A percentile compares a stretch with the other conserved stretches of the same genome.
Evolutionary conservation across 2,113 vertebrate species (phyloP).

Genomic region (Platysternon megacephalum): DNA sequence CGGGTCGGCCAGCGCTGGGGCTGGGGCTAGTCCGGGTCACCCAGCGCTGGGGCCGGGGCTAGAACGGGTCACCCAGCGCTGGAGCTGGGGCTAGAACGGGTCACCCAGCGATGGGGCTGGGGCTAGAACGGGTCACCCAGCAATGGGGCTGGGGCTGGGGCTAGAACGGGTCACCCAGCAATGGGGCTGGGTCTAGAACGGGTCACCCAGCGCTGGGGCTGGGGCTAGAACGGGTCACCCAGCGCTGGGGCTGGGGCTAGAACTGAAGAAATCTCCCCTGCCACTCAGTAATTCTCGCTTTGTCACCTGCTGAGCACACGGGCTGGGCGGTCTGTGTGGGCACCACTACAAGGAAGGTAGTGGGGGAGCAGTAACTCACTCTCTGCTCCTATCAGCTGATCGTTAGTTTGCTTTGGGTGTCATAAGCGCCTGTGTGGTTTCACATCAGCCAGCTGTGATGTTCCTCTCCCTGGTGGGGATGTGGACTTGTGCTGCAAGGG

Average conservation of each 20-base stretch:
- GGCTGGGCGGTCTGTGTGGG: background rate
- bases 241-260: background rate
- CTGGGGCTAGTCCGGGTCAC: no score
- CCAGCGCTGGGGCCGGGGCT: rapidly evolving
- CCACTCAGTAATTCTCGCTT: rapidly evolving
- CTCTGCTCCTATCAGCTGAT: rapidly evolving
- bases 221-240: no score
- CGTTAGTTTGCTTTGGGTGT: rapidly evolving
- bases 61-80: rapidly evolving
- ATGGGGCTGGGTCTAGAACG: background rate
- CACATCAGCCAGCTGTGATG: background rate
- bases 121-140: rapidly evolving
- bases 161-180: background rate
- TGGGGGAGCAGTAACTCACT: background rate
- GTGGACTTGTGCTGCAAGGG: background rate
- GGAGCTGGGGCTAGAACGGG: background rate
- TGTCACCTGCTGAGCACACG: rapidly evolving
- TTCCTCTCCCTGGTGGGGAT: rapidly evolving
- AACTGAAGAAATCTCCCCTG: background rate
- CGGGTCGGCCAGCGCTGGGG: background rate
- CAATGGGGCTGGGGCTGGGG: background rate
- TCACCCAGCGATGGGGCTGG: rapidly evolving
- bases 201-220: rapidly evolving
- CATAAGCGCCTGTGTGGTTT: rapidly evolving
- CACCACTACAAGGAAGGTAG: rapidly evolving